Conservation (phyloP, 2,113 vertebrate genomes). For the Hemiprocne comata region DNA sequence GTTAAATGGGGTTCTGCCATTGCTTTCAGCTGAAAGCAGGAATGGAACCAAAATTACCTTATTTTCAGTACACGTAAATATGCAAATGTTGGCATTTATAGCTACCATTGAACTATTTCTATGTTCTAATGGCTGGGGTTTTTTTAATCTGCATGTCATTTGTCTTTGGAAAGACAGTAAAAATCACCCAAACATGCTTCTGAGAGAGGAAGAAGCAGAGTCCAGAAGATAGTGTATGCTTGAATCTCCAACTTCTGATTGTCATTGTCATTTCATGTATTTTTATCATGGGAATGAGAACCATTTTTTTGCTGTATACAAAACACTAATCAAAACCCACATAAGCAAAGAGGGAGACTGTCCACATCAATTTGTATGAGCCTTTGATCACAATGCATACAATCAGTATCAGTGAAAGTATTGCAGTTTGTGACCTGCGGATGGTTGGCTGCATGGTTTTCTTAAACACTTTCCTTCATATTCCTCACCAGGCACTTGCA, state of each 20-base stretch:
- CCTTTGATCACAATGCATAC: not conserved
- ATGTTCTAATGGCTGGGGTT: not conserved
- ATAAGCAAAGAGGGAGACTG: not conserved
- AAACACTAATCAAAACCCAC: not conserved
- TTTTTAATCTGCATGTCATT: not conserved
- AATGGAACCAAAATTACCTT: not conserved
- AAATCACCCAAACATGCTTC: not conserved
- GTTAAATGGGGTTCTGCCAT: not conserved
- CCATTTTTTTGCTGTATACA: not conserved
- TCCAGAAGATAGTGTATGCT: not conserved
- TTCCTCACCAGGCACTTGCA: not conserved
- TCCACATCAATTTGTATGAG: not conserved
- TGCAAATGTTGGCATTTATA: not conserved
- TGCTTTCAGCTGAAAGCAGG: not conserved
- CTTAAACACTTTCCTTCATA: not conserved
- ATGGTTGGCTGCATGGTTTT: not conserved
- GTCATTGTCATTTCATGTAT: not conserved
- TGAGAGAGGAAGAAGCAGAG: not conserved
- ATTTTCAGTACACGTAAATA: not conserved
- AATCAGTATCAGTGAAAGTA: not conserved
- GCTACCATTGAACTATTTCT: not conserved
- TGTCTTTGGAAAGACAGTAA: not conserved
- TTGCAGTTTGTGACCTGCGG: not conserved
- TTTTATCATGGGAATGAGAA: not conserved
- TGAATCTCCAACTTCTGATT: not conserved